These are phyloP conservation scores for Accipiter virgatus DNA, from an alignment of 2,113 vertebrate genomes.

Conservation along the genomic window DNA sequence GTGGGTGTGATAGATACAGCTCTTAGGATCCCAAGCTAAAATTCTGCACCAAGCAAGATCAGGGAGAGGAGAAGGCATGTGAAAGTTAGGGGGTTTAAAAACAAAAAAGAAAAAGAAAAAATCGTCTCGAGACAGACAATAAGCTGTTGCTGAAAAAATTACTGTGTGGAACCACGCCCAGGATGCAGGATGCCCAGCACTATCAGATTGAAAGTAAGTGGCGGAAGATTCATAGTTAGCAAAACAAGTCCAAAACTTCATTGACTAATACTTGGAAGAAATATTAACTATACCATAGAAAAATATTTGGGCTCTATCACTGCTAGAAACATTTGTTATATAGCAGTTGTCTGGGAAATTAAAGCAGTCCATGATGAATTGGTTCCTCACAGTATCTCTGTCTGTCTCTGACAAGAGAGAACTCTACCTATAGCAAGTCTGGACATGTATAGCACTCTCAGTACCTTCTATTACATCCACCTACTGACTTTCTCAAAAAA, in stretches of 20 bases:
- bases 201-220: neutral
- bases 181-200: neutral
- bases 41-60: neutral
- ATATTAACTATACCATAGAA: neutral
- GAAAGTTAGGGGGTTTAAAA: neutral
- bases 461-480: neutral
- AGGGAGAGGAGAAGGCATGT: neutral
- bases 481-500: neutral
- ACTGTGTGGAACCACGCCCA: neutral
- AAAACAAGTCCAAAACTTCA: neutral
- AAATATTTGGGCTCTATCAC: neutral
- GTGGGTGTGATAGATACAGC: neutral
- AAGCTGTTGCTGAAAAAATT: neutral
- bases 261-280: neutral
- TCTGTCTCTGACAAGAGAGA: neutral
- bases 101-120: neutral
- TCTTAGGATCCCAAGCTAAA: neutral
- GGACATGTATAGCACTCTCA: neutral
- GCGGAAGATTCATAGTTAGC: neutral
- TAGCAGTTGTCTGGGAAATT: neutral
- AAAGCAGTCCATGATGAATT: neutral
- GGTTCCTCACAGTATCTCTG: neutral
- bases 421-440: neutral
- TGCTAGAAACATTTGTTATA: neutral
- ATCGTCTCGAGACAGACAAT: neutral